phyloP scores from a whole-genome alignment of 2,113 vertebrate species.

The Embiotoca jacksoni region DNA sequence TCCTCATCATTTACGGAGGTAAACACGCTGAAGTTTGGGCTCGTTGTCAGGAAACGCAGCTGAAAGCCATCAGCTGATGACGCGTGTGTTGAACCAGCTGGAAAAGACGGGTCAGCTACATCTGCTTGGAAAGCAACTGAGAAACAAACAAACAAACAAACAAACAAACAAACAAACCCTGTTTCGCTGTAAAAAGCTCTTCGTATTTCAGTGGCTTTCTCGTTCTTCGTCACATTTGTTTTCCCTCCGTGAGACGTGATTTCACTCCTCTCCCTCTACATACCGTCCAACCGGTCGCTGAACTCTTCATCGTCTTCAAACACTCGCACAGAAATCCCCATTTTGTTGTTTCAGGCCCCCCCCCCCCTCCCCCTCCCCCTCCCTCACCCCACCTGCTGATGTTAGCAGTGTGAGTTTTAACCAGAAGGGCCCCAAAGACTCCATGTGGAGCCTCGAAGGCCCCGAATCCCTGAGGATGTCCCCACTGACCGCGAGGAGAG shows the following conservation, averaged over 20 bases:
- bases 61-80: constrained; percentile 31
- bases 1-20: constrained; percentile 5
- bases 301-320: constrained; percentile 45
- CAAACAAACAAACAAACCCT: too few species aligned
- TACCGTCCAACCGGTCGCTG: background rate
- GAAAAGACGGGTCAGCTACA: constrained; percentile 1
- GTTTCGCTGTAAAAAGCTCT: too few species aligned
- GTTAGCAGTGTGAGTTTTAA: constrained; percentile 64
- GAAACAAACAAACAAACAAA: too few species aligned
- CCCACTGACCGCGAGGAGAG: constrained; percentile 34
- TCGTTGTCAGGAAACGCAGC: constrained; percentile 17
- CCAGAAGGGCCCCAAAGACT: constrained; percentile 49
- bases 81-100: constrained; percentile 7
- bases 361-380: too few species aligned
- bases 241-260: too few species aligned
- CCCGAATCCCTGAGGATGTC: background rate
- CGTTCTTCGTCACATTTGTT: too few species aligned
- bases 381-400: constrained; percentile 12
- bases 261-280: background rate
- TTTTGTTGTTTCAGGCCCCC: constrained; percentile 34
- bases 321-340: constrained; percentile 17
- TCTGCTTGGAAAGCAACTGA: background rate
- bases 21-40: constrained; percentile 24
- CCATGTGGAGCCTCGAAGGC: constrained; percentile 15
- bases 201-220: too few species aligned